Base-by-base conservation (phyloP, 2,113 vertebrate genomes). In the Oreochromis niloticus region DNA sequence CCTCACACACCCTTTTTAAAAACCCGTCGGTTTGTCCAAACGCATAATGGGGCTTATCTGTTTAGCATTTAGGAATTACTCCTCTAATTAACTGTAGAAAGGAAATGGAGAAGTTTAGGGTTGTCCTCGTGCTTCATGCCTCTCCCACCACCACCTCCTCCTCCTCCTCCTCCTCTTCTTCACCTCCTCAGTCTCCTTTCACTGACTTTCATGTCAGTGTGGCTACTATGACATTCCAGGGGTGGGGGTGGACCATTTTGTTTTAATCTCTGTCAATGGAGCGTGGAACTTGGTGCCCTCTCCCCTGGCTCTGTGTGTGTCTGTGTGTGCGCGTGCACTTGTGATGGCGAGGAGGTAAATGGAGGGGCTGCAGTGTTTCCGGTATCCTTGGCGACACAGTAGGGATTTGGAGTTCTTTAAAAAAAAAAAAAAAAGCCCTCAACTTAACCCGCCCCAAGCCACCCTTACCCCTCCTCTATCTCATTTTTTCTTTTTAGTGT, bases 331-430 rank as follows among this genome's bases (percentile, higher is more conserved):
- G 85, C 48, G 50, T 66, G 16, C 16, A 46, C 19, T 73, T 85
- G 75, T 85, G 87, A 75, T 87, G 81, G 85, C 9, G 83, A 85
- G 90, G 89, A 80, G 88, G 92, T 92, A 91, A 95, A 94, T 92
- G 92, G 84, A 84, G 89, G 91, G 93, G 79, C 88, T 90, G 93
- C 93, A 82, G 83, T 97, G 95, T 97, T 97, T 97, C 95, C 94
- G 94, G 96, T 97, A 91, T 95, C 96, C 96, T 93, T 96, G 96
- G 96, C 84, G 92, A 96, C 96, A 94, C 93, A 95, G 94, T 88
- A 63, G 93, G 92, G 92, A 91, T 94, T 95, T 93, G 78, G 86
- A 94, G 94, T 94, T 91, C 14, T 43, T 43, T 11, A 13, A 34
- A 61, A 30, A 30, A 30, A 30, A 30, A 27, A 46, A 43, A 73